Base-by-base conservation (phyloP, 2,113 vertebrate genomes). In the Diadophis punctatus region DNA sequence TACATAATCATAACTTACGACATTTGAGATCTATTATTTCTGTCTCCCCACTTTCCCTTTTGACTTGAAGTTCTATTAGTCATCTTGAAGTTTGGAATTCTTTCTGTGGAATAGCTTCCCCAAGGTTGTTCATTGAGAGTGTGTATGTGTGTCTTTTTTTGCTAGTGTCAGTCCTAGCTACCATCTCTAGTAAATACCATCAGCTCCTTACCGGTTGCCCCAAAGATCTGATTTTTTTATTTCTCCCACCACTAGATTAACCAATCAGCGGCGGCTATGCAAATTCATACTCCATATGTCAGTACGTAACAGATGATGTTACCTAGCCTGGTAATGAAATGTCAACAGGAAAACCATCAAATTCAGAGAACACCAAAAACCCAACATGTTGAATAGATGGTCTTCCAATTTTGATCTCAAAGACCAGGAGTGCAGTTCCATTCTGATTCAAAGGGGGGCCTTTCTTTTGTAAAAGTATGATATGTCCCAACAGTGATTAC, bases 1-100 rank as follows among this genome's bases (percentile, higher is more conserved):
- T 96, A 96, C 94, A 97, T 96, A 96, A 97, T 97, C 97, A 97
- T 97, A 96, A 95, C 96, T 97, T 96, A 94, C 95, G 96, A 95
- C 97, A 97, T 93, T 95, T 94, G 92, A 96, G 96, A 96, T 95
- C 80, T 93, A 68, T 92, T 91, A 90, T 89, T 96, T 93, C 93
- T 94, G 60, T 1, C 60, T 6, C 89, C 18, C 16, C 34, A 5
- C 34, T 74, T 43, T 92, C 91, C 91, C 93, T 93, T 93, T 22
- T 91, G 55, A 94, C 27, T 89, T 48, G 74, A 86, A 85, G 92
- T 96, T 96, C 93, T 92, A 86, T 92, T 88, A 85, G 94, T 0
- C 23, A 88, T 39, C 94, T 96, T 96, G 91, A 96, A 92, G 93
- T 96, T 96, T 96, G 94, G 93, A 93, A 96, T 49, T 93, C 93